A percentile compares a stretch with the other conserved stretches of the same genome.
These are phyloP conservation scores for Corapipo altera DNA, from an alignment of 2,113 vertebrate genomes.

Conservation along the genomic window DNA sequence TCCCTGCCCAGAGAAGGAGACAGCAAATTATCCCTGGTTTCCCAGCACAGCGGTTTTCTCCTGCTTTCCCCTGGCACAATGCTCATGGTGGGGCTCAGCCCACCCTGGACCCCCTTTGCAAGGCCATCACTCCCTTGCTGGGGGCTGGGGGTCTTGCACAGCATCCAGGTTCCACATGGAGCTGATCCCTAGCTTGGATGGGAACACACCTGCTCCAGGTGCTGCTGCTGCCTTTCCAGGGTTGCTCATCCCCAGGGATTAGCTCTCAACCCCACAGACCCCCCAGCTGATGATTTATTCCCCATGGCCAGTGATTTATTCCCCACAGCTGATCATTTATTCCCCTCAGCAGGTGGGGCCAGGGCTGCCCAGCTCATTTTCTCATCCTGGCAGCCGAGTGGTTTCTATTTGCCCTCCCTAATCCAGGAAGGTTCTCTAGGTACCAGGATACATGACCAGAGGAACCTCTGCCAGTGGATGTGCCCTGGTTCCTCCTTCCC, in stretches of 20 bases:
- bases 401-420: background rate
- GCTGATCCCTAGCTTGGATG: too few relatives aligned
- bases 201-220: rapidly evolving
- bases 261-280: rapidly evolving
- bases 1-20: background rate
- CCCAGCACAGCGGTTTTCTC: background rate
- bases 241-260: rapidly evolving
- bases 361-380: background rate
- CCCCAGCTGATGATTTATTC: rapidly evolving
- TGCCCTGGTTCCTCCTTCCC: background rate
- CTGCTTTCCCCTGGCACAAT: rapidly evolving
- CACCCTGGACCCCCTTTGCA: background rate
- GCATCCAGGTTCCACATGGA: rapidly evolving
- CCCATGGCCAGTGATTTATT: background rate
- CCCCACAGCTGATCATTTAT: background rate
- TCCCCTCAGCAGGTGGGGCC: background rate
- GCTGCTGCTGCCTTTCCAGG: background rate
- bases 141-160: too few relatives aligned
- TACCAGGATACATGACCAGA: background rate
- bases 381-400: background rate
- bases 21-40: background rate
- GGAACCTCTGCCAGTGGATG: rapidly evolving
- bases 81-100: background rate
- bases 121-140: background rate
- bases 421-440: background rate